Conservation (phyloP, 2,797 vertebrate genomes). For the Zenarchopterus dispar region DNA sequence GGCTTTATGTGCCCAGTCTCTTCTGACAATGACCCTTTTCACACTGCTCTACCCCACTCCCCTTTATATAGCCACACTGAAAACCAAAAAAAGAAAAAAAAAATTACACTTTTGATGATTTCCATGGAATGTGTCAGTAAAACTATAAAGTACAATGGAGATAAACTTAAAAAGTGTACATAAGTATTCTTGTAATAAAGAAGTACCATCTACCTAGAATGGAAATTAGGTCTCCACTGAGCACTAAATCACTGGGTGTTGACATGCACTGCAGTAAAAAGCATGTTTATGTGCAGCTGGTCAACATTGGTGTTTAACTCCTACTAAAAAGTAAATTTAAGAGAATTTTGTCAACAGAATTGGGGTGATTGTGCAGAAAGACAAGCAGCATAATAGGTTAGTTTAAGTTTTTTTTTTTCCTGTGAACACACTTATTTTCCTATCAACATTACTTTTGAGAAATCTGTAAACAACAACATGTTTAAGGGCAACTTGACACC, state of each 20-base stretch:
- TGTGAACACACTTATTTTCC: background rate
- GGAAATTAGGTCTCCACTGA: conserved; percentile 1
- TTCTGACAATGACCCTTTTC: conserved; percentile 68
- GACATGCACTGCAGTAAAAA: background rate
- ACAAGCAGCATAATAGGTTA: background rate
- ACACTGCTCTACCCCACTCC: conserved; percentile 14
- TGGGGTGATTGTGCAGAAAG: background rate
- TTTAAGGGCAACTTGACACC: background rate
- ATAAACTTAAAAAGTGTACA: background rate
- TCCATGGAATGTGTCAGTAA: conserved; percentile 3
- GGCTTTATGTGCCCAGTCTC: conserved; percentile 60
- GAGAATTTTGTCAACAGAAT: background rate
- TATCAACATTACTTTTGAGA: no score
- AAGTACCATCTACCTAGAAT: no score
- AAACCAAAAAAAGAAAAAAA: conserved; percentile 18
- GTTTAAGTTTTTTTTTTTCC: background rate
- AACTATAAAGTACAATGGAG: conserved; percentile 11
- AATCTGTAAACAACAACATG: background rate
- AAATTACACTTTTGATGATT: conserved; percentile 28
- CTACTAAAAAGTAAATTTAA: conserved; percentile 5
- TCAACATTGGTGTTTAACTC: conserved; percentile 10
- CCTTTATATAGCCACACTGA: background rate
- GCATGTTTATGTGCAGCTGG: background rate
- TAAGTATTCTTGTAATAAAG: no score
- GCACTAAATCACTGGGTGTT: background rate